These are phyloP conservation scores for Drosophila parabipectinata DNA, from an alignment of 1,140 invertebrate species.

Conservation along the genomic window DNA sequence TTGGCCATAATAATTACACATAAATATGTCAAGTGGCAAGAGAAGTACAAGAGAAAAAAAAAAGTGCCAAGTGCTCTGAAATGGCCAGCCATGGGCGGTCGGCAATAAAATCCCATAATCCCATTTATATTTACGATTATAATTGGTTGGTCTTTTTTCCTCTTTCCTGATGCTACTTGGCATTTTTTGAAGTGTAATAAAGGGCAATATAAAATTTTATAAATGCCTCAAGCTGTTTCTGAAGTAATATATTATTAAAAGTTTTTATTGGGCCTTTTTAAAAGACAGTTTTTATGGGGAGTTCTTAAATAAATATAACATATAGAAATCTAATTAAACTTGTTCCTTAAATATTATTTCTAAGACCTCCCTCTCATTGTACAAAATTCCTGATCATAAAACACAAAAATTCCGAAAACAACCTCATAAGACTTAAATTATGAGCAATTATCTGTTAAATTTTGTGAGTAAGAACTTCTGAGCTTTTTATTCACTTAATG, in stretches of 20 bases:
- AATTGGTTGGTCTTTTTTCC: conserved; percentile 24
- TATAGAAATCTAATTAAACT: too few relatives aligned
- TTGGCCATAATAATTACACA: conserved; percentile 59
- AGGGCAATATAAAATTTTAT: too few relatives aligned
- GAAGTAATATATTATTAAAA: too few relatives aligned
- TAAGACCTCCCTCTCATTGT: too few relatives aligned
- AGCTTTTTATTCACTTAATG: not conserved
- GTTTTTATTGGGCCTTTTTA: too few relatives aligned
- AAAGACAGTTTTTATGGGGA: too few relatives aligned
- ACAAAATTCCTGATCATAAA: too few relatives aligned
- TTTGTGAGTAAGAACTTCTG: not conserved
- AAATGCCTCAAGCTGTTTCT: too few relatives aligned
- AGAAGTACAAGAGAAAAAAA: not conserved
- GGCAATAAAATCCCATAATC: conserved; percentile 54
- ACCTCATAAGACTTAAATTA: not conserved
- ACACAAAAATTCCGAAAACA: too few relatives aligned
- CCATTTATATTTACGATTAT: conserved; percentile 48
- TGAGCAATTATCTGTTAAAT: not conserved
- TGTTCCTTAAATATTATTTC: too few relatives aligned
- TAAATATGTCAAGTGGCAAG: conserved; percentile 65
- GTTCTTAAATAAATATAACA: too few relatives aligned
- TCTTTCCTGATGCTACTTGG: not conserved
- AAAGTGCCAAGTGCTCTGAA: conserved; percentile 16
- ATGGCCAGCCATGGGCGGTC: conserved; percentile 15
- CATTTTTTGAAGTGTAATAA: not conserved